Evolutionary conservation across 2,113 vertebrate genomes (phyloP).

Genomic region (Pachypanchax playfairii): DNA sequence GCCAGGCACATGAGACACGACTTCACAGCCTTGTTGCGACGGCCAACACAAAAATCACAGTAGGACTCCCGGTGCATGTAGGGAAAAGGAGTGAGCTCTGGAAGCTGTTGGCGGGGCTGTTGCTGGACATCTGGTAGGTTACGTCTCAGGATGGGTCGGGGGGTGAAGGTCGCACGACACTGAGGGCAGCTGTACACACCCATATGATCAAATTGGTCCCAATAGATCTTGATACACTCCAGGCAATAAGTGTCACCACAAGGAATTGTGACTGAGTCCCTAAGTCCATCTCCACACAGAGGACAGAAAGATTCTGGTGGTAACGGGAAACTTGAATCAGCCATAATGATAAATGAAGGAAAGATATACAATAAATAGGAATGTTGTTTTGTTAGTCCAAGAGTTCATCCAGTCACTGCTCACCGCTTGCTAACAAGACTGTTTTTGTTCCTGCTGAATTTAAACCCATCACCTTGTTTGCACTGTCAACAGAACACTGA

Average conservation of each 20-base stretch:
- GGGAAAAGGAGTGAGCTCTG: constrained; percentile 60
- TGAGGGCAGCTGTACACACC: constrained; percentile 80
- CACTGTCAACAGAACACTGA: constrained; percentile 53
- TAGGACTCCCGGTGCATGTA: constrained; percentile 66
- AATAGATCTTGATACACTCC: constrained; percentile 82
- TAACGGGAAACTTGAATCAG: constrained; percentile 66
- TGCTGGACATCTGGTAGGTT: constrained; percentile 63
- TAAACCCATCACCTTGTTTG: constrained; percentile 57
- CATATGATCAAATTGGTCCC: constrained; percentile 82
- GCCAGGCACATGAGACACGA: constrained; percentile 82
- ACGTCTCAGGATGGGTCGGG: constrained; percentile 71
- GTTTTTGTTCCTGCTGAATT: constrained; percentile 31
- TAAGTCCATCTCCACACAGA: constrained; percentile 68
- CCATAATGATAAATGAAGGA: constrained; percentile 55
- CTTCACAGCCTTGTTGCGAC: constrained; percentile 76
- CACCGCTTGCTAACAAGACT: constrained; percentile 14
- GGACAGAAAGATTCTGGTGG: constrained; percentile 69
- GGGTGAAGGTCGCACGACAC: constrained; percentile 79
- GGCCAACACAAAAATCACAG: constrained; percentile 83
- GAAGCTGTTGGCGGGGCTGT: constrained; percentile 48
- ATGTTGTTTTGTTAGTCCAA: neutral
- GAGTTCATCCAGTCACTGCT: neutral
- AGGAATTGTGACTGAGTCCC: constrained; percentile 78
- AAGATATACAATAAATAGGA: constrained; percentile 4
- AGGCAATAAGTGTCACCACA: constrained; percentile 81